phyloP scores from a whole-genome alignment of 2,113 vertebrate species.

The Irena cyanogastra region DNA sequence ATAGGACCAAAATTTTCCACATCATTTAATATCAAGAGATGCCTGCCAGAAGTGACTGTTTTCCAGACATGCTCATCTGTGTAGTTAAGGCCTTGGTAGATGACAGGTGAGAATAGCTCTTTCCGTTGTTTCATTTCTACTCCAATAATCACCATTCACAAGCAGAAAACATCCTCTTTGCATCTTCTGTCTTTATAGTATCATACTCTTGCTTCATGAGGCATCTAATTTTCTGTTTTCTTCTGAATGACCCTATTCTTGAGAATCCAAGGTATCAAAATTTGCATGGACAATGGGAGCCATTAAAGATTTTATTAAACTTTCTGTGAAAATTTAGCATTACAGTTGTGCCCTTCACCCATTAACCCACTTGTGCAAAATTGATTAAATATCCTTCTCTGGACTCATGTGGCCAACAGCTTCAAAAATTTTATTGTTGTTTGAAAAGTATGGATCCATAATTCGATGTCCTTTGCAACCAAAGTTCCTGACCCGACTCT shows the following conservation, averaged over 20 bases:
- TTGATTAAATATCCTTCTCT: not conserved
- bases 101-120: not conserved
- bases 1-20: not conserved
- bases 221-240: not conserved
- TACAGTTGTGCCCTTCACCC: not conserved
- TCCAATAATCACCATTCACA: not conserved
- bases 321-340: not conserved
- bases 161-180: not conserved
- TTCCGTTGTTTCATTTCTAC: not conserved
- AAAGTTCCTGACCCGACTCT: not conserved
- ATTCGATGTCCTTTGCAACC: not conserved
- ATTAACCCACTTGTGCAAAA: not conserved
- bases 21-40: not conserved
- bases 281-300: not conserved
- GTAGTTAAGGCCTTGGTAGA: not conserved
- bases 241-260: not conserved
- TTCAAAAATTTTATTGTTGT: not conserved
- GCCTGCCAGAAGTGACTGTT: not conserved
- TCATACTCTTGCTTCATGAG: not conserved
- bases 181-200: not conserved
- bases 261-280: not conserved
- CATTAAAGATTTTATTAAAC: not conserved
- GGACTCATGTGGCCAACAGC: not conserved
- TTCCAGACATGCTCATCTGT: not conserved
- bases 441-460: slow-evolving; percentile 1